Conservation (phyloP, 1,140 invertebrate genomes). For the Pomacea maculata region DNA sequence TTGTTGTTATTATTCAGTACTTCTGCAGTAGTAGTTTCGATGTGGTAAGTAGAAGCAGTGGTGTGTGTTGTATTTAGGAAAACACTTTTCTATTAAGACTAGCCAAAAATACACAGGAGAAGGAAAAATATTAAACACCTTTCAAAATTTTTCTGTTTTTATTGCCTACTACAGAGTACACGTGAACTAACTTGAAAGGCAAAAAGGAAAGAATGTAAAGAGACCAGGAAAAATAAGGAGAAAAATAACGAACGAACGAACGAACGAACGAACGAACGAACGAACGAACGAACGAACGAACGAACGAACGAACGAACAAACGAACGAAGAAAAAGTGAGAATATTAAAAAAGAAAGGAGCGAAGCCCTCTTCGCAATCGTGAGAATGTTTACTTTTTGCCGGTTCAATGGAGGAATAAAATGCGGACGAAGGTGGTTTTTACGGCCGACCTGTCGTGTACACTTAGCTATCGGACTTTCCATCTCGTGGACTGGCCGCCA, state of each 20-base stretch:
- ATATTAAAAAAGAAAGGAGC: not conserved
- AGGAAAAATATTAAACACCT: too few relatives aligned
- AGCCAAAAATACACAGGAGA: too few relatives aligned
- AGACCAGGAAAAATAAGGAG: not conserved
- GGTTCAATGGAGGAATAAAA: not conserved
- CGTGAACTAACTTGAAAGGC: not conserved
- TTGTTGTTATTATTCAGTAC: too few relatives aligned
- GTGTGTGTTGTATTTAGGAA: too few relatives aligned
- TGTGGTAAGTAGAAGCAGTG: too few relatives aligned
- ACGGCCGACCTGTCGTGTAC: too few relatives aligned
- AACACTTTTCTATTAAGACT: too few relatives aligned
- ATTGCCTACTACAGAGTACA: too few relatives aligned
- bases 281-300: not conserved
- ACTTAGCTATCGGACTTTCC: too few relatives aligned
- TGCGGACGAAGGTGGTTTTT: not conserved
- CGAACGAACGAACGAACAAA: not conserved
- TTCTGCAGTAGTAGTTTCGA: too few relatives aligned
- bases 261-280: not conserved
- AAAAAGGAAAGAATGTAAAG: conserved; percentile 1
- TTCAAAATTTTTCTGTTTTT: too few relatives aligned
- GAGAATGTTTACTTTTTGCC: not conserved
- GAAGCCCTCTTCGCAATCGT: not conserved
- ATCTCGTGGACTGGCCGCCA: too few relatives aligned
- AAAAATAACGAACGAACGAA: not conserved
- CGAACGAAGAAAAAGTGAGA: not conserved